Percentiles rank a stretch among this genome's conserved stretches.
Conservation (phyloP, 1,140 invertebrate species). For the Nasonia vitripennis region DNA sequence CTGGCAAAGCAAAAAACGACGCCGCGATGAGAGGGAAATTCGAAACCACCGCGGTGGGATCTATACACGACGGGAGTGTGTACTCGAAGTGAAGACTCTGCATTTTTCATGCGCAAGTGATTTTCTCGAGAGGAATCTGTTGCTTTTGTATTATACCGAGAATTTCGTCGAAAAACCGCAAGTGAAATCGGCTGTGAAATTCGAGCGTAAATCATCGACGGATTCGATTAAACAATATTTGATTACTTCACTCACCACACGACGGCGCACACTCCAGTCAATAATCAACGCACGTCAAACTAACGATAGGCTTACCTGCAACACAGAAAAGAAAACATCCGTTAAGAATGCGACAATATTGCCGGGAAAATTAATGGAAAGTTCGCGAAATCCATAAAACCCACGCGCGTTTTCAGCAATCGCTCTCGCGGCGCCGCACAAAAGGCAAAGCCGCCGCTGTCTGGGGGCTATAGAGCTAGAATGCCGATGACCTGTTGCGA, state of each 20-base stretch:
- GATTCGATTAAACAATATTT: constrained; percentile 10
- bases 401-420: neutral
- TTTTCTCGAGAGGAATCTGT: neutral
- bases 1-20: neutral
- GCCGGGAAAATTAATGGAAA: neutral
- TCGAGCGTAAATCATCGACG: neutral
- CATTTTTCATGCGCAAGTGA: constrained; percentile 29
- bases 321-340: neutral
- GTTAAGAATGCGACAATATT: neutral
- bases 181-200: neutral
- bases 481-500: constrained; percentile 27
- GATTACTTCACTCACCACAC: constrained; percentile 13
- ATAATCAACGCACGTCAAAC: neutral
- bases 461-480: neutral
- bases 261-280: neutral
- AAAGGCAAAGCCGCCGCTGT: neutral
- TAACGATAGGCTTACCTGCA: constrained; percentile 17
- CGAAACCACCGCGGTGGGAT: constrained; percentile 6
- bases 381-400: neutral
- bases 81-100: constrained; percentile 3
- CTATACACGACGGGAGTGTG: neutral
- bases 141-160: no score
- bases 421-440: neutral
- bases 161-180: no score
- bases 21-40: constrained; percentile 2